Percentiles rank a stretch among this genome's conserved stretches.
These are phyloP conservation scores for Toxotes jaculatrix DNA, from an alignment of 2,113 vertebrate species.

Conservation along the genomic window DNA sequence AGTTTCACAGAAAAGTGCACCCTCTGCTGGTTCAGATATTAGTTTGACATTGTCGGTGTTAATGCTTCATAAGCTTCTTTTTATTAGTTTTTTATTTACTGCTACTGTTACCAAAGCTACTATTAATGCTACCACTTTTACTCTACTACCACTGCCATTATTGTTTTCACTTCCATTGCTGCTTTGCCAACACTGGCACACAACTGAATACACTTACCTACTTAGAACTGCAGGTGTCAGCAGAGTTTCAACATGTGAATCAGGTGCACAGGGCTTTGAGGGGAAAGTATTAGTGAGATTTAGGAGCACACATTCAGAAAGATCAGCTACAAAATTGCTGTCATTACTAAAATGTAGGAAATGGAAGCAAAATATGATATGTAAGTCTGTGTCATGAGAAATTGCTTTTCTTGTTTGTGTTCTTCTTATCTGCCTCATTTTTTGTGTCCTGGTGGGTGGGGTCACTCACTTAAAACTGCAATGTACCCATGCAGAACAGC, in stretches of 20 bases:
- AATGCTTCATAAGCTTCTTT: background rate
- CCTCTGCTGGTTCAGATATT: background rate
- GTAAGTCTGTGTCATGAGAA: background rate
- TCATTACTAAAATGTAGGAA: background rate
- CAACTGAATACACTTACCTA: conserved; percentile 35
- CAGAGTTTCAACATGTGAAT: conserved; percentile 36
- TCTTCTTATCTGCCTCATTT: background rate
- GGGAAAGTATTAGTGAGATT: background rate
- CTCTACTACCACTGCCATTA: background rate
- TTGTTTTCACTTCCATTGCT: background rate
- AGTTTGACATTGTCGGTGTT: background rate
- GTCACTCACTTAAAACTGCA: background rate
- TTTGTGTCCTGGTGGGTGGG: background rate
- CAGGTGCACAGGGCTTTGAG: background rate
- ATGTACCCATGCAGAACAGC: background rate
- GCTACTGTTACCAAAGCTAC: background rate
- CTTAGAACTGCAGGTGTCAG: conserved; percentile 67
- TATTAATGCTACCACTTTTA: too few species aligned
- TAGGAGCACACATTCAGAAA: background rate
- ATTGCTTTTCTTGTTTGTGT: background rate
- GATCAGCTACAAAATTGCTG: background rate
- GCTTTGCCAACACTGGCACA: background rate
- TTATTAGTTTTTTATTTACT: background rate
- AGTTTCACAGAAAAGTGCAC: background rate
- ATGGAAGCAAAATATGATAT: background rate